phyloP scores from a whole-genome alignment of 2,797 vertebrate species.

The Amniataba percoides region DNA sequence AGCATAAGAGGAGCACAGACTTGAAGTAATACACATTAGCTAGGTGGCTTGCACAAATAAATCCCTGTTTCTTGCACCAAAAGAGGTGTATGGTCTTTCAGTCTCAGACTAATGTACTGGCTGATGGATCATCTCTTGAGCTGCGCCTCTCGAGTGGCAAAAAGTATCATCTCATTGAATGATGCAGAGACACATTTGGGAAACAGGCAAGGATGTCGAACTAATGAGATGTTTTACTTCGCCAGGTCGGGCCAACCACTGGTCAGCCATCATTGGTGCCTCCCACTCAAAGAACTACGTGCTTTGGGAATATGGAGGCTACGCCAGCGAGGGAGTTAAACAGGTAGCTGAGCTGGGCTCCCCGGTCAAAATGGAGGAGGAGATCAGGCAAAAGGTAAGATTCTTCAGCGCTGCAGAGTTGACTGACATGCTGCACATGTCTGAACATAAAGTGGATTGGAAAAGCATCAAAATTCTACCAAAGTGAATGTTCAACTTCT shows the following conservation, averaged over 20 bases:
- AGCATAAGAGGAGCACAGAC: neutral
- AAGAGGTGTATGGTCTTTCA: constrained; percentile 13
- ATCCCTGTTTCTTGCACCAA: neutral
- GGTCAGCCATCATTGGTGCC: constrained; percentile 97
- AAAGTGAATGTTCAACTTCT: neutral
- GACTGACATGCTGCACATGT: neutral
- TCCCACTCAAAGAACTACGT: constrained; percentile 97
- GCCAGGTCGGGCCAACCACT: constrained; percentile 96
- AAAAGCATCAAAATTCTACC: constrained; percentile 2
- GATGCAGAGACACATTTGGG: neutral
- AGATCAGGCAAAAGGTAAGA: constrained; percentile 96
- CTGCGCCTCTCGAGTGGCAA: neutral
- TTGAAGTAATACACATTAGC: neutral
- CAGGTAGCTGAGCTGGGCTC: constrained; percentile 97
- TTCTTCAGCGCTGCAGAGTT: neutral
- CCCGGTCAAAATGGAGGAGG: constrained; percentile 98
- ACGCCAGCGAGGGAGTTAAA: constrained; percentile 94
- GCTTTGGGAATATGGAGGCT: constrained; percentile 96
- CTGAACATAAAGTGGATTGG: neutral
- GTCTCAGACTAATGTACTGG: neutral
- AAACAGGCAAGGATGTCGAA: constrained; percentile 1
- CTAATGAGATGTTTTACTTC: constrained; percentile 29
- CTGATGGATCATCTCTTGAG: constrained; percentile 4
- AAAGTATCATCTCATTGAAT: neutral
- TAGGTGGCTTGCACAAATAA: constrained; percentile 9